Evolutionary conservation across 2,888 invertebrate genomes (phyloP).

Genomic region (Gisinianus flammeolus): DNA sequence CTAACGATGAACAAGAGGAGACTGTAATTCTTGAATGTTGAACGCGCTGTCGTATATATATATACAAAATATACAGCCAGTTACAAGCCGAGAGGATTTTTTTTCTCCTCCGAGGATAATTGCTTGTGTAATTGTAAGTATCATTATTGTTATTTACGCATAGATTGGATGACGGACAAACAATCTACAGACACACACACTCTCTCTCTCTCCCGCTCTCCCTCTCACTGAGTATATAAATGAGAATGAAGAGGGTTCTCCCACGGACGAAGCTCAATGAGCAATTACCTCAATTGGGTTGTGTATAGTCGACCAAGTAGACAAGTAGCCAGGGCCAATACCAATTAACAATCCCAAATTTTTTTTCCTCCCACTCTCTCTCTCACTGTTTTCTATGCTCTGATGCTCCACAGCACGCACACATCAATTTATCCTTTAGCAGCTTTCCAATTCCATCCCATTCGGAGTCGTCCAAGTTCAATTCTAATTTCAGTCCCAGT

Average conservation of each 20-base stretch:
- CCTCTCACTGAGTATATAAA: background rate
- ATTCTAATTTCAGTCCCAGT: background rate
- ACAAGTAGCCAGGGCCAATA: slow-evolving; percentile 40
- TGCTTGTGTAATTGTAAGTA: slow-evolving; percentile 26
- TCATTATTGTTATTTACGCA: slow-evolving; percentile 23
- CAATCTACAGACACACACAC: background rate
- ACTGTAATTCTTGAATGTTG: no score
- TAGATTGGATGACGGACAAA: background rate
- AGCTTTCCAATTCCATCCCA: background rate
- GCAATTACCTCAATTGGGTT: slow-evolving; percentile 40
- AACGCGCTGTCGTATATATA: no score
- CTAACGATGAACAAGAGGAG: no score
- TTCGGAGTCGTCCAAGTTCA: background rate
- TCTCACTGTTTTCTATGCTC: slow-evolving; percentile 24
- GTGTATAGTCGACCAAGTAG: slow-evolving; percentile 26
- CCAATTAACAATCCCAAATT: slow-evolving; percentile 34
- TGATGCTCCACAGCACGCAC: slow-evolving; percentile 28
- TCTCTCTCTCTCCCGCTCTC: background rate
- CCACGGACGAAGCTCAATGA: slow-evolving; percentile 31
- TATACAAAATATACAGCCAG: no score
- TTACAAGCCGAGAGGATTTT: no score
- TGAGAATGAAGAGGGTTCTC: slow-evolving; percentile 28
- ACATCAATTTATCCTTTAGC: slow-evolving; percentile 26
- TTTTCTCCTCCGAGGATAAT: slow-evolving; percentile 23
- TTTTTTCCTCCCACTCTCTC: slow-evolving; percentile 20